These are phyloP conservation scores for Sarcoramphus papa DNA, from an alignment of 2,797 vertebrate genomes.

Conservation along the genomic window DNA sequence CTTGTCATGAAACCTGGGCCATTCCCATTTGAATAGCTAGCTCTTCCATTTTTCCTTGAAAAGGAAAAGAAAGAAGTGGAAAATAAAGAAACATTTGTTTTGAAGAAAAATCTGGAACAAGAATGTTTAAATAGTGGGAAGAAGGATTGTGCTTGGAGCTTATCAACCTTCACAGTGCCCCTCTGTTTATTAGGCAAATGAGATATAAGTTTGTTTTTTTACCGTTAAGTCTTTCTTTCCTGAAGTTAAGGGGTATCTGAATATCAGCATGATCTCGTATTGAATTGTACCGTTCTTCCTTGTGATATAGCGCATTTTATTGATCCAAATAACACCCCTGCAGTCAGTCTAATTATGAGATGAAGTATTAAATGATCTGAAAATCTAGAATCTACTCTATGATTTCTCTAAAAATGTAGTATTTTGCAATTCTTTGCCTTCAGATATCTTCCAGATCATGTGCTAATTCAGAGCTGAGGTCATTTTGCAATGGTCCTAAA, in stretches of 20 bases:
- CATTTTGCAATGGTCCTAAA: not conserved
- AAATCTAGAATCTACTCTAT: not conserved
- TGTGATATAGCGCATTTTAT: not conserved
- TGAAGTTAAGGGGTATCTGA: not conserved
- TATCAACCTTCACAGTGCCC: not conserved
- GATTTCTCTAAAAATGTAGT: not conserved
- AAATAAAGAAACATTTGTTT: not conserved
- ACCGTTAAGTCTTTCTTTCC: not conserved
- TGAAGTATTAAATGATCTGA: not conserved
- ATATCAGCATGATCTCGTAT: accelerated
- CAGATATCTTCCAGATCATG: not conserved
- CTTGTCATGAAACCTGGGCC: not conserved
- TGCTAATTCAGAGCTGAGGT: not conserved
- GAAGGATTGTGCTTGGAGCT: not conserved
- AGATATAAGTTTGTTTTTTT: not conserved
- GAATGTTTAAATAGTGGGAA: not conserved
- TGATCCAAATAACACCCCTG: not conserved
- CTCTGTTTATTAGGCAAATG: not conserved
- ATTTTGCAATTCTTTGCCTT: not conserved
- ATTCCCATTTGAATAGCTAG: not conserved
- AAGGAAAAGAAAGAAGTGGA: not conserved
- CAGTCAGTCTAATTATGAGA: not conserved
- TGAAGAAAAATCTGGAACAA: not conserved
- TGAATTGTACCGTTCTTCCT: not conserved
- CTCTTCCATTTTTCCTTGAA: not conserved